Percentiles rank a stretch among this genome's conserved stretches.
Conservation (phyloP, 2,113 vertebrate genomes). For the Melospiza melodia region DNA sequence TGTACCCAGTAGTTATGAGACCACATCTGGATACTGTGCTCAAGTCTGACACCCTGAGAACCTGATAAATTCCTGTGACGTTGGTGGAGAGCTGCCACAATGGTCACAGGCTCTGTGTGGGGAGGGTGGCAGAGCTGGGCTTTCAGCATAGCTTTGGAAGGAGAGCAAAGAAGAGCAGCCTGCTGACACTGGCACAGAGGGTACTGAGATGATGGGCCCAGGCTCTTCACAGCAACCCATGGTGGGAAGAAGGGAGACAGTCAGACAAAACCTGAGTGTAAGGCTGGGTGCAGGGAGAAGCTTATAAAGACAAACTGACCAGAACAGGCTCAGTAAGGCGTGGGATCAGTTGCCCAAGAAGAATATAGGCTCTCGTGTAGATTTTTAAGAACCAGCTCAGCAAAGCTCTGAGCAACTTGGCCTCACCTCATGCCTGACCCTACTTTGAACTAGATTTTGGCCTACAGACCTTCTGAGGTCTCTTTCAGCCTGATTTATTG, state of each 20-base stretch:
- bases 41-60: not conserved
- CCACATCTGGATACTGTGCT: not conserved
- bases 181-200: not conserved
- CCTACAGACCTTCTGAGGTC: not conserved
- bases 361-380: not conserved
- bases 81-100: not conserved
- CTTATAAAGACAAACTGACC: not conserved
- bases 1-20: not conserved
- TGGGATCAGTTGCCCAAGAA: not conserved
- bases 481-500: not conserved
- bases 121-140: not conserved
- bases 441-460: not conserved
- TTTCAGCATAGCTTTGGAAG: not conserved
- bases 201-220: not conserved
- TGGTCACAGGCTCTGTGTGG: not conserved
- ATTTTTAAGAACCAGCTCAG: not conserved
- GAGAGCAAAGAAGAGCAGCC: not conserved
- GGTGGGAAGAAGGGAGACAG: not conserved
- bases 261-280: not conserved
- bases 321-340: not conserved
- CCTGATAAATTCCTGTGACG: not conserved
- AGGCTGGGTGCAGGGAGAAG: not conserved
- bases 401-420: not conserved
- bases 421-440: not conserved
- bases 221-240: fast-evolving